Base-by-base conservation (phyloP, 2,888 invertebrate genomes). In the Noctua janthe region DNA sequence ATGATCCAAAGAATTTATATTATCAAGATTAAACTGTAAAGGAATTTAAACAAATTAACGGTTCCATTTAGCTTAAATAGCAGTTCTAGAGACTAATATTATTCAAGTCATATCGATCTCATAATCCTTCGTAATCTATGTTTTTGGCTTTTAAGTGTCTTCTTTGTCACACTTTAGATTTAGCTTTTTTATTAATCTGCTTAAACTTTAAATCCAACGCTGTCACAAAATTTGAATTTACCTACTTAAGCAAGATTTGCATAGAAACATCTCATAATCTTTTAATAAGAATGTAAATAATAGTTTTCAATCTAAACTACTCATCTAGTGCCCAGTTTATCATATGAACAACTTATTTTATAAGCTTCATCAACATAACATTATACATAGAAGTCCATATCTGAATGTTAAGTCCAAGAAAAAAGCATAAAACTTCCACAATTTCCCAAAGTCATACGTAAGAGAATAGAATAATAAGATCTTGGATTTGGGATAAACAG, bases 61-160 rank as follows among this genome's bases (percentile, higher is more conserved):
- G 47, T 70, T 56, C 43, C 20, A 69, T 62, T 56, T 17, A 73
- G 15, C 29, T 81, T 49, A 39, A 35, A n/a, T 73, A 74, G 49
- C 39, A n/a, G n/a, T 71, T 73, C 69, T 47, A 59, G 49, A 74
- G 62, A 80, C 23, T 72, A 35, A 15, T 49, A 20, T 20, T 39
- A 59, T 10, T 47, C 59, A 1, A 39, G 29, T 64, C 71, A 74
- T 71, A 78, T 73, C 73, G 11, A 76, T 82, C 76, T 74, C 20
- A 13, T 82, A 82, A 85, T 82, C 75, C 54, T 56, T 29, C 54
- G 1, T 64, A 74, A 77, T 80, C 81, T 71, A 47, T 64, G 17
- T 64, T 49, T 77, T 84, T 67, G 74, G 47, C 51, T 70, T 84
- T 54, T 66, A 62, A 64, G 54, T 69, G 29, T 59, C 59, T 54